Base-by-base conservation (phyloP, 2,888 invertebrate genomes). In the Meganola albula region DNA sequence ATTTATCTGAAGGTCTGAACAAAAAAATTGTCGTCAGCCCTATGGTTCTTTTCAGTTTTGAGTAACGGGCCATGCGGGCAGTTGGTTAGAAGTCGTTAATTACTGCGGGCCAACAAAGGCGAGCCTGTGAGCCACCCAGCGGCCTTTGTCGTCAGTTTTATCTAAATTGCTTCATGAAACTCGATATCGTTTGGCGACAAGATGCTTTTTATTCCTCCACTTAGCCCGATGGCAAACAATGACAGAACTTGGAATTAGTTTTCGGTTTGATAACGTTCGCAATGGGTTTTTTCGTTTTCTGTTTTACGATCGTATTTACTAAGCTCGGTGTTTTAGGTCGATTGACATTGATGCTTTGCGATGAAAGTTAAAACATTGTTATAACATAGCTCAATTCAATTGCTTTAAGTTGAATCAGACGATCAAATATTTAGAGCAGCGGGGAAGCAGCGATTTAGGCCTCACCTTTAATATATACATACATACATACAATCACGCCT, bases 111-210 rank as follows among this genome's bases (percentile, higher is more conserved):
- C 52, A 63, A 72, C 72, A 75, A 74, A 63, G 59, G 58, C 52
- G 50, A 40, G 28, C 53, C 46, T 42, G 44, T 58, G 56, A 47
- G 56, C 61, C 48, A 69, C 67, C 63, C 64, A 57, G 58, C 61
- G 67, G 66, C 73, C 64, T 76, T 79, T 77, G 78, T 75, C 73
- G 61, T 64, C 68, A 69, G 74, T 74, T 78, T 82, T 80, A 82
- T 80, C 82, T 79, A 82, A 83, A 84, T 82, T 79, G 78, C 79
- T 82, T 78, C 66, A 73, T 75, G 82, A 79, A 83, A 80, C 77
- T 82, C 77, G 73, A 79, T 82, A 79, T 77, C 80, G 76, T 74
- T 79, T 67, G 71, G 71, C 73, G 76, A 82, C 79, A 80, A 75
- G 76, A 76, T 77, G 77, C 73, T 80, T 80, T 80, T 82, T 79